Evolutionary conservation across 2,113 vertebrate species (phyloP).

Genomic region (Phodopus roborovskii): DNA sequence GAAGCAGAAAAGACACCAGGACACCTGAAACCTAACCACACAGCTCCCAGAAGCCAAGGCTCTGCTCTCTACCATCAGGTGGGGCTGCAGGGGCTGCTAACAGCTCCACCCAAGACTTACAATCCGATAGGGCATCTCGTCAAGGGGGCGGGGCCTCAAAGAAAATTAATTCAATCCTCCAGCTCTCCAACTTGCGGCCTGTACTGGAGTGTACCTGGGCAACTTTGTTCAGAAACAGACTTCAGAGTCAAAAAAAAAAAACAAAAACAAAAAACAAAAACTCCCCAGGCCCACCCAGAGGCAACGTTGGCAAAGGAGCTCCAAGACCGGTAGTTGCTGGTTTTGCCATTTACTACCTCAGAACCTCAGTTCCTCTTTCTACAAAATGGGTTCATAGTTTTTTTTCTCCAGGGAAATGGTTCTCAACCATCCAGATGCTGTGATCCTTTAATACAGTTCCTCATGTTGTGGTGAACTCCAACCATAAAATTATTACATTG

Average conservation of each 20-base stretch:
- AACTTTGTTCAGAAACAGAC: not conserved
- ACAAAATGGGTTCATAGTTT: slow-evolving; percentile 1
- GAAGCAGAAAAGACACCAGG: not conserved
- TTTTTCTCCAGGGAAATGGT: not conserved
- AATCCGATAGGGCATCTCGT: not conserved
- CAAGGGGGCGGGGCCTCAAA: not conserved
- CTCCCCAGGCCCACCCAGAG: not conserved
- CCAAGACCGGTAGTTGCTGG: not conserved
- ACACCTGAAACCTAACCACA: not conserved
- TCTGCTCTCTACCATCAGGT: not conserved
- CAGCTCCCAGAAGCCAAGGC: not conserved
- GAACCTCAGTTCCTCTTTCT: not conserved
- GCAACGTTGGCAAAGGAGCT: not conserved
- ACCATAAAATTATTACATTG: not conserved
- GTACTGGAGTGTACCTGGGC: accelerated
- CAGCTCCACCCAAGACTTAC: not conserved
- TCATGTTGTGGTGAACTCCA: not conserved
- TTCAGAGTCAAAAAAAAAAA: not conserved
- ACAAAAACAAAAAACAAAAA: too few species aligned
- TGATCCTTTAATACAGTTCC: not conserved
- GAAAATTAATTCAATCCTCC: not conserved
- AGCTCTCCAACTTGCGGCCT: not conserved
- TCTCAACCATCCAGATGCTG: not conserved
- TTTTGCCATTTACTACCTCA: not conserved
- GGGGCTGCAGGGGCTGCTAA: not conserved